Conservation (phyloP, 2,113 vertebrate species). For the Acrocephalus kingi region DNA sequence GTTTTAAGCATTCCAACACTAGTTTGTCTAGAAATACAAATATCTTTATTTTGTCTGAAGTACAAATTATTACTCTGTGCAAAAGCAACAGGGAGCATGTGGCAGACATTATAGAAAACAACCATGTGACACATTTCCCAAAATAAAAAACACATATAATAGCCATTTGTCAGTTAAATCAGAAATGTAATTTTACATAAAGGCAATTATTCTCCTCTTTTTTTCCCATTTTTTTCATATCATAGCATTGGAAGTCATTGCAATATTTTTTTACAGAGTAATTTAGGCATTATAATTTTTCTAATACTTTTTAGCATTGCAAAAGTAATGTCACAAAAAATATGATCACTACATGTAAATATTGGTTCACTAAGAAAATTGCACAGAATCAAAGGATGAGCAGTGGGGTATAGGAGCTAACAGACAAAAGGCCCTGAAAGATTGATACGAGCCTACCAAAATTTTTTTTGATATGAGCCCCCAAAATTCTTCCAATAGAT, state of each 20-base stretch:
- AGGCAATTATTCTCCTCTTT: not conserved
- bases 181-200: conserved; percentile 7
- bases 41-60: not conserved
- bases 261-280: not conserved
- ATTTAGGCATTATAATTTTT: not conserved
- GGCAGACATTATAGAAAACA: conserved; percentile 43
- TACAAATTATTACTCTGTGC: not conserved
- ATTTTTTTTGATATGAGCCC: not conserved
- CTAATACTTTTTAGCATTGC: not conserved
- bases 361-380: not conserved
- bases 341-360: not conserved
- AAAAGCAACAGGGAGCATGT: conserved; percentile 18
- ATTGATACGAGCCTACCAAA: not conserved
- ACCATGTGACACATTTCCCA: not conserved
- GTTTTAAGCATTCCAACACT: not conserved
- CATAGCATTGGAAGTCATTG: not conserved
- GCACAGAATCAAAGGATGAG: not conserved
- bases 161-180: not conserved
- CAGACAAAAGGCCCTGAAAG: not conserved
- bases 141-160: conserved; percentile 50
- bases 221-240: not conserved
- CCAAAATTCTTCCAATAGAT: not conserved
- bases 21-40: not conserved
- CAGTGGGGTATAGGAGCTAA: not conserved
- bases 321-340: not conserved